phyloP scores from a whole-genome alignment of 64 coral and sea anemone species.

The Orbicella faveolata region DNA sequence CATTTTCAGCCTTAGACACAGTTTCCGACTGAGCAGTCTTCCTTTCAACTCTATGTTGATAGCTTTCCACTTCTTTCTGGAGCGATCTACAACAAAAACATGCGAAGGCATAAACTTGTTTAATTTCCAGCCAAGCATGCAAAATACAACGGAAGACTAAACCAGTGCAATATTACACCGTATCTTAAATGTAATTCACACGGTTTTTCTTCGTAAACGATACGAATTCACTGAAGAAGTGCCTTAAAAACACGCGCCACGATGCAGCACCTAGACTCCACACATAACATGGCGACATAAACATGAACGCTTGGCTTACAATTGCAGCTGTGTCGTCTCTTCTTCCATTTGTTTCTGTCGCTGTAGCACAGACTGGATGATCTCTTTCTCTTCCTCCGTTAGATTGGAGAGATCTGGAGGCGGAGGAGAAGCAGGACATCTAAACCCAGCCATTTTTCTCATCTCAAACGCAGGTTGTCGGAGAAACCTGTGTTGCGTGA shows the following conservation, averaged over 20 bases:
- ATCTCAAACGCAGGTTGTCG: background rate
- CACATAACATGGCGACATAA: background rate
- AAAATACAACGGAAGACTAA: background rate
- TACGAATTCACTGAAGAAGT: background rate
- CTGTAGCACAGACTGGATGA: conserved; percentile 86
- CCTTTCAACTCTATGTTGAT: conserved; percentile 81
- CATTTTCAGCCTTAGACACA: conserved; percentile 46
- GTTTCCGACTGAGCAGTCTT: conserved; percentile 57
- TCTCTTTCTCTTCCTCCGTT: conserved; percentile 93
- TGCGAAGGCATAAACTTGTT: conserved; percentile 4
- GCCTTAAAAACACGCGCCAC: background rate
- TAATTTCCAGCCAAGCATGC: conserved; percentile 17
- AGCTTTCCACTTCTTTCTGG: conserved; percentile 91
- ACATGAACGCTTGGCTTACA: conserved; percentile 64
- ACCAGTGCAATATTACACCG: background rate
- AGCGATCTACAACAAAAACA: conserved; percentile 63
- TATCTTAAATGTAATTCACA: background rate
- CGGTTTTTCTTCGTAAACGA: background rate
- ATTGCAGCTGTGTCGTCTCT: conserved; percentile 69
- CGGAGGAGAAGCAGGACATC: conserved; percentile 75
- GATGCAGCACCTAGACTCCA: background rate
- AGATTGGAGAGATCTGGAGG: conserved; percentile 93
- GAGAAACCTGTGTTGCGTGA: background rate
- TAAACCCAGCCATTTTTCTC: conserved; percentile 81
- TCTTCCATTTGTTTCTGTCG: conserved; percentile 85